These are phyloP conservation scores for Neoarius graeffei DNA, from an alignment of 2,113 vertebrate genomes.

Conservation along the genomic window DNA sequence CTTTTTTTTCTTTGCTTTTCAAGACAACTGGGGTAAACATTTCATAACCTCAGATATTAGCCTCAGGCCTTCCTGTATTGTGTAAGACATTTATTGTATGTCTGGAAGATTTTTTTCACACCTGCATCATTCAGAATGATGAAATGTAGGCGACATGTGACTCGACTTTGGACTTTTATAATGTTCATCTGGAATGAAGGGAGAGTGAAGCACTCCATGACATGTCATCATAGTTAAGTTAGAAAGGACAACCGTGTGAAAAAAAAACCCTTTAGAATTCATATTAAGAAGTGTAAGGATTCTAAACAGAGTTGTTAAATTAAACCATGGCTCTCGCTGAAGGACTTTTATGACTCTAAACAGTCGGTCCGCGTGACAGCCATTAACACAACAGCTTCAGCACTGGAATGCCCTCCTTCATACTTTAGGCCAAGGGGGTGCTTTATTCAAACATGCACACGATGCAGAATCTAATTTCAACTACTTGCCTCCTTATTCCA, in stretches of 20 bases:
- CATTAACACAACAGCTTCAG: constrained; percentile 6
- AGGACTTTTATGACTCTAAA: constrained; percentile 14
- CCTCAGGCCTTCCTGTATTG: not conserved
- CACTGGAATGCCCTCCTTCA: constrained; percentile 42
- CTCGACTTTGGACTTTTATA: constrained; percentile 14
- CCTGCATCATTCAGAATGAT: not conserved
- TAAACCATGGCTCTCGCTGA: not conserved
- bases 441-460: constrained; percentile 28
- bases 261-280: not conserved
- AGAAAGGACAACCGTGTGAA: not conserved
- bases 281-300: not conserved
- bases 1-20: not conserved
- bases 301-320: not conserved
- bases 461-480: constrained; percentile 19
- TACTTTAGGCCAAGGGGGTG: constrained; percentile 8
- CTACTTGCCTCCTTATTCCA: constrained; percentile 26
- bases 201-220: not conserved
- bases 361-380: not conserved
- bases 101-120: not conserved
- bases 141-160: not conserved
- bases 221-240: not conserved
- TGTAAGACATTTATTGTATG: not conserved
- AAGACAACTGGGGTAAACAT: not conserved
- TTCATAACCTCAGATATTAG: not conserved
- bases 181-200: not conserved